phyloP scores from a whole-genome alignment of 2,888 invertebrate genomes.

The Erynnis tages region DNA sequence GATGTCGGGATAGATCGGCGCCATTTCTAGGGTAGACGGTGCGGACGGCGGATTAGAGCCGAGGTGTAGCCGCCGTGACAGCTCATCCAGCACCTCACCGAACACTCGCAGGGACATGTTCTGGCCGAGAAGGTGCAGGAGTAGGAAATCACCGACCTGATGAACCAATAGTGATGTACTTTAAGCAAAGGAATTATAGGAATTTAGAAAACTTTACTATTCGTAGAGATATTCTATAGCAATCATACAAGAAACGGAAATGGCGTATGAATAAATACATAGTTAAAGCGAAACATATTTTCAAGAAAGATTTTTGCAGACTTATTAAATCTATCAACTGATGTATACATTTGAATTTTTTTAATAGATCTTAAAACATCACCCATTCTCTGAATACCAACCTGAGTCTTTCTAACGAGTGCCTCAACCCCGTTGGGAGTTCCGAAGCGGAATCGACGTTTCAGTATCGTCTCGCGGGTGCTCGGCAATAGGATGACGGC shows the following conservation, averaged over 20 bases:
- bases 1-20: constrained; percentile 90
- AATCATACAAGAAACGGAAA: too few relatives aligned
- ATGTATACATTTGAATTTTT: too few relatives aligned
- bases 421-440: constrained; percentile 87
- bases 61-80: constrained; percentile 85
- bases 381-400: constrained; percentile 55
- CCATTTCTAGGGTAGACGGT: constrained; percentile 93
- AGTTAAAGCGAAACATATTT: too few relatives aligned
- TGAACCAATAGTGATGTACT: constrained; percentile 37
- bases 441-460: constrained; percentile 89
- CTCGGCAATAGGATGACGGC: constrained; percentile 90
- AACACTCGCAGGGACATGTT: constrained; percentile 92
- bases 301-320: too few relatives aligned
- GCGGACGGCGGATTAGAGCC: constrained; percentile 91
- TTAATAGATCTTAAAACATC: too few relatives aligned
- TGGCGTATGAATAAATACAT: too few relatives aligned
- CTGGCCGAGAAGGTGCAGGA: constrained; percentile 91
- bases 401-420: constrained; percentile 91
- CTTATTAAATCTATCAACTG: too few relatives aligned
- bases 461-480: constrained; percentile 90
- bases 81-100: constrained; percentile 89
- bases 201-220: too few relatives aligned
- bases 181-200: too few relatives aligned
- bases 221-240: too few relatives aligned
- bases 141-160: constrained; percentile 92